A percentile compares a stretch with the other conserved stretches of the same genome.
Conservation (phyloP, 2,797 vertebrate species). For the Parauchenoglanis ngamensis region DNA sequence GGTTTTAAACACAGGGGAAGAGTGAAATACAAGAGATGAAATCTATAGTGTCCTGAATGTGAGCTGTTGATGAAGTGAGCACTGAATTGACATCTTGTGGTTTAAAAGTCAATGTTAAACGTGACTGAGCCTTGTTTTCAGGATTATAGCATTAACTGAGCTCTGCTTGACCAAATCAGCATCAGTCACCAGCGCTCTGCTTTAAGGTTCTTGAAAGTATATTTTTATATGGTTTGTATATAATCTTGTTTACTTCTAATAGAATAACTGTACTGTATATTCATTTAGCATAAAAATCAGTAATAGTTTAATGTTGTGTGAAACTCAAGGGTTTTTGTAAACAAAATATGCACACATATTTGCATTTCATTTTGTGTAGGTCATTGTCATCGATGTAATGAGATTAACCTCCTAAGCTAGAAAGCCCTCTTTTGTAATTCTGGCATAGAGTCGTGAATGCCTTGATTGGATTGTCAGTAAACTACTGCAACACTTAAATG, state of each 20-base stretch:
- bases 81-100: not conserved
- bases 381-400: not conserved
- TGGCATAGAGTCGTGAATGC: not conserved
- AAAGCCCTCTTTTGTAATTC: slow-evolving; percentile 4
- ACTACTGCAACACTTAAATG: slow-evolving; percentile 31
- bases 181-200: not conserved
- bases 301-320: not conserved
- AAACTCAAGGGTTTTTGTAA: not conserved
- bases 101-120: not conserved
- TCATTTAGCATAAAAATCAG: not conserved
- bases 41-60: slow-evolving; percentile 19
- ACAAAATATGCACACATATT: not conserved
- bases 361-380: not conserved
- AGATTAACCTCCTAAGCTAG: not conserved
- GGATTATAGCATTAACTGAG: not conserved
- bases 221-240: too few species aligned
- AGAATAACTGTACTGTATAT: not conserved
- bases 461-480: slow-evolving; percentile 7
- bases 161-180: slow-evolving; percentile 1
- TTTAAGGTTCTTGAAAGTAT: not conserved
- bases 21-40: not conserved
- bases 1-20: slow-evolving; percentile 29
- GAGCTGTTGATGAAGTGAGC: slow-evolving; percentile 12
- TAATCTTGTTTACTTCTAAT: not conserved
- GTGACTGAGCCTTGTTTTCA: slow-evolving; percentile 8